Conservation (phyloP, 2,113 vertebrate genomes). For the Hemiscyllium ocellatum region DNA sequence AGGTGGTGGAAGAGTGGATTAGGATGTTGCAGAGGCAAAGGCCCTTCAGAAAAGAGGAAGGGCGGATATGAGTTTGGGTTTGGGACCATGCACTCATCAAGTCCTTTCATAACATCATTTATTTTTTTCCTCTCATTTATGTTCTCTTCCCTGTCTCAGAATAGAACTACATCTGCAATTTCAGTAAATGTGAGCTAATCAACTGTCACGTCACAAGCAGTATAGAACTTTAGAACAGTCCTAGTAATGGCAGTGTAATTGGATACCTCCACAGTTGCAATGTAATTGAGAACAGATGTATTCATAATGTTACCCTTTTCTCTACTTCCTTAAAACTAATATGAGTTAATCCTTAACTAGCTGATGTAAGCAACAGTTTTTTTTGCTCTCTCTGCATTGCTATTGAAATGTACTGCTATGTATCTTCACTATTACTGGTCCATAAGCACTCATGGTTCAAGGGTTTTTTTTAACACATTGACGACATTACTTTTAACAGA, state of each 20-base stretch:
- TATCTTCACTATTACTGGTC: background rate
- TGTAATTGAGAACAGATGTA: constrained; percentile 28
- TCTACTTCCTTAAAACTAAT: constrained; percentile 23
- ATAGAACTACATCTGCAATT: constrained; percentile 7
- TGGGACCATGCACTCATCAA: background rate
- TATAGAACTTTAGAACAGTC: background rate
- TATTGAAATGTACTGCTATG: background rate
- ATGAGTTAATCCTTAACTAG: constrained; percentile 4
- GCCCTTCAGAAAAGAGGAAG: background rate
- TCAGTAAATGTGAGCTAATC: background rate
- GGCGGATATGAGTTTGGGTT: background rate
- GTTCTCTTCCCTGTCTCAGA: background rate
- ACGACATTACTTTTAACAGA: background rate
- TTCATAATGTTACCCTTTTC: background rate
- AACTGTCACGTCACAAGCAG: background rate
- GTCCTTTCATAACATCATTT: background rate
- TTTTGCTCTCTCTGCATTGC: background rate
- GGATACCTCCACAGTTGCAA: constrained; percentile 15
- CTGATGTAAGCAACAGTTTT: constrained; percentile 23
- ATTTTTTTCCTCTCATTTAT: background rate
- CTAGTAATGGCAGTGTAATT: constrained; percentile 15
- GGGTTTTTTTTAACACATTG: background rate
- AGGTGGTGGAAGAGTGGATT: background rate
- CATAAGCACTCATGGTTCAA: background rate
- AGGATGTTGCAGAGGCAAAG: background rate